Evolutionary conservation across 1,140 invertebrate species (phyloP).

Genomic region (Drosophila repletoides): DNA sequence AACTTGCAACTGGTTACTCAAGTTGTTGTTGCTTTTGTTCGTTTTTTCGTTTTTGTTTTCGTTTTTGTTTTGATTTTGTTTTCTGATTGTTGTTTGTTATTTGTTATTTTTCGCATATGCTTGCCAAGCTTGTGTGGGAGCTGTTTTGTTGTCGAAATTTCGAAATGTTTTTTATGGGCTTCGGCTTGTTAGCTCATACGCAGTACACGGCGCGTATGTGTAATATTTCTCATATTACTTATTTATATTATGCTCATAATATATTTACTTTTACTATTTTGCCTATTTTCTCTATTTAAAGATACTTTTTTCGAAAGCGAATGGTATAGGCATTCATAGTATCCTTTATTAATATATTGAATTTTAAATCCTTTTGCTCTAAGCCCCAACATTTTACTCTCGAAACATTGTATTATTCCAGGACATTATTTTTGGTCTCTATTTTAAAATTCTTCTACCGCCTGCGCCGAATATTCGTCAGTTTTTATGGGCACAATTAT

Average conservation of each 20-base stretch:
- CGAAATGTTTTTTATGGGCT: neutral
- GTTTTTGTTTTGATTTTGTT: conserved; percentile 41
- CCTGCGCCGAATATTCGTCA: conserved; percentile 11
- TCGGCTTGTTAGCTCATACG: neutral
- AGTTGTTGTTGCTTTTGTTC: conserved; percentile 34
- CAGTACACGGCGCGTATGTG: conserved; percentile 2
- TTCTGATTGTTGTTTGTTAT: conserved; percentile 34
- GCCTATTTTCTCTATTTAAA: neutral
- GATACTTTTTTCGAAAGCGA: no score
- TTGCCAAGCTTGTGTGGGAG: conserved; percentile 2
- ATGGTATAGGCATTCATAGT: no score
- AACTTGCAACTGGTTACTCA: conserved; percentile 62
- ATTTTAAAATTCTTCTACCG: neutral
- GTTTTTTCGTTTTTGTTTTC: conserved; percentile 18
- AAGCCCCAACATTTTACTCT: no score
- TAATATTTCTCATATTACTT: neutral
- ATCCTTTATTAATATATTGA: no score
- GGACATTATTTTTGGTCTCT: no score
- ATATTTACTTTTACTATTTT: neutral
- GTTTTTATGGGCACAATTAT: conserved; percentile 49
- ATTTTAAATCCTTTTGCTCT: no score
- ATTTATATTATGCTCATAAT: no score
- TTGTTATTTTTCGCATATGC: conserved; percentile 9
- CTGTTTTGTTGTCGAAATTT: conserved; percentile 11
- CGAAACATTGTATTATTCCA: no score